phyloP scores from a whole-genome alignment of 2,888 invertebrate species.

The Venusia cambrica region DNA sequence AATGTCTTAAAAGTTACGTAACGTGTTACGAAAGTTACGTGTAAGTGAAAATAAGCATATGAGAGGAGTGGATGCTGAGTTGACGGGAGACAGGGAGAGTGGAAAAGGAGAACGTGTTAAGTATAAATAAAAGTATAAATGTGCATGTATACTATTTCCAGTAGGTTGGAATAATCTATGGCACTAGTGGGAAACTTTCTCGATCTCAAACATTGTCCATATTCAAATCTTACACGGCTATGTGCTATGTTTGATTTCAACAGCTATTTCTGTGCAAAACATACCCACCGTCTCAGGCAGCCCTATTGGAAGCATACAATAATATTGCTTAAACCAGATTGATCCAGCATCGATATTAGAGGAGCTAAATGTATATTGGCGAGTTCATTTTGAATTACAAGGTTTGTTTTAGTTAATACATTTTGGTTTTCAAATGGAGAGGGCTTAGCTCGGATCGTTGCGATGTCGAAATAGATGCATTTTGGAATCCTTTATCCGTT shows the following conservation, averaged over 20 bases:
- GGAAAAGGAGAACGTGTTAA: too few relatives aligned
- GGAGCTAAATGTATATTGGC: constrained; percentile 33
- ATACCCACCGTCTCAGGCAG: constrained; percentile 1
- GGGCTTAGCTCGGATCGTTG: constrained; percentile 4
- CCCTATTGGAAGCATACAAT: constrained; percentile 17
- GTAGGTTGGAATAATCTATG: too few relatives aligned
- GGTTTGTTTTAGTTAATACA: constrained; percentile 11
- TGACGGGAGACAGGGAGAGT: too few relatives aligned
- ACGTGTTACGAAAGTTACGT: too few relatives aligned
- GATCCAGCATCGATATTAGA: constrained; percentile 34
- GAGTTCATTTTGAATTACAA: constrained; percentile 25
- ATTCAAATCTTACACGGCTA: too few relatives aligned
- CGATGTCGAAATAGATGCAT: constrained; percentile 2
- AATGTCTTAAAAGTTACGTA: too few relatives aligned
- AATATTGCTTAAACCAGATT: constrained; percentile 38
- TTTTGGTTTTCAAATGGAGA: constrained; percentile 2
- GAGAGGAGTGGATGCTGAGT: too few relatives aligned
- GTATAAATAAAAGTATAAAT: too few relatives aligned
- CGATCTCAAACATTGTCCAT: too few relatives aligned
- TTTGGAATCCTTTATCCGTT: constrained; percentile 1
- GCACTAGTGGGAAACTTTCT: too few relatives aligned
- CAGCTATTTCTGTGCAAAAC: constrained; percentile 2
- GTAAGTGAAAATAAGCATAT: too few relatives aligned
- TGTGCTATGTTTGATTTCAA: neutral
- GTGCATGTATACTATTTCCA: too few relatives aligned